Evolutionary conservation across 1,140 invertebrate species (phyloP), one percentile per base, ranked within the genome.

Genomic region (Macrobrachium nipponense): DNA sequence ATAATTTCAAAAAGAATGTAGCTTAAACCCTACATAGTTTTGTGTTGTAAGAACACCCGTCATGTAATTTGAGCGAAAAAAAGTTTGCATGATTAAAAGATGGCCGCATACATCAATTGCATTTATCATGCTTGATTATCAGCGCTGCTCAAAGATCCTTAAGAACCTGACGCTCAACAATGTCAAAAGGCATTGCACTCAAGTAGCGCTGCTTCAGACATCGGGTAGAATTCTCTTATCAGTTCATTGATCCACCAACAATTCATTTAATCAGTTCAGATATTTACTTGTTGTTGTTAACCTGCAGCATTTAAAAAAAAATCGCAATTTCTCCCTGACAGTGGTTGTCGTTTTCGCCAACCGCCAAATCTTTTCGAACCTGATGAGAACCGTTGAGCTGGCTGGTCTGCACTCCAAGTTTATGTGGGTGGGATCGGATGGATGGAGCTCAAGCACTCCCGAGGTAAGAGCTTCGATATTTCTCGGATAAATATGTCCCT

Each of bases 331-430:
- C 51, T 51, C 51, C 43, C 85, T 88, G 88, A 11, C 89, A 93
- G 93, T 93, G 43, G 93, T 94, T 2, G 91, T 94, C 11, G 88
- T 94, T 36, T 94, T 93, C 87, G 91, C 93, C 15, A 93, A 93
- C 82, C 92, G 93, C 78, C 89, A 91, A 68, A 90, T 92, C 43
- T 92, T 92, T 0, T 84, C 91, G 3, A 90, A 91, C 60, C 89
- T 94, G 8, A 89, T 93, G 89, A 89, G 91, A 36, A 92, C 92
- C 7, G 93, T 92, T 3, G 88, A 90, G 43, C 89, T 91, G 0
- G 86, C 90, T 0, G 89, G 89, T 0, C 89, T 91, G 5, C 90
- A 90, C 0, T 90, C 89, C 14, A 64, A 27, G 14, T 87, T 89
- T 17, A 15, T 90, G 2, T 90, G 89, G 89, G 91, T 94, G 58